These are phyloP conservation scores for Phodopus roborovskii DNA, from an alignment of 2,113 vertebrate species.

Conservation along the genomic window DNA sequence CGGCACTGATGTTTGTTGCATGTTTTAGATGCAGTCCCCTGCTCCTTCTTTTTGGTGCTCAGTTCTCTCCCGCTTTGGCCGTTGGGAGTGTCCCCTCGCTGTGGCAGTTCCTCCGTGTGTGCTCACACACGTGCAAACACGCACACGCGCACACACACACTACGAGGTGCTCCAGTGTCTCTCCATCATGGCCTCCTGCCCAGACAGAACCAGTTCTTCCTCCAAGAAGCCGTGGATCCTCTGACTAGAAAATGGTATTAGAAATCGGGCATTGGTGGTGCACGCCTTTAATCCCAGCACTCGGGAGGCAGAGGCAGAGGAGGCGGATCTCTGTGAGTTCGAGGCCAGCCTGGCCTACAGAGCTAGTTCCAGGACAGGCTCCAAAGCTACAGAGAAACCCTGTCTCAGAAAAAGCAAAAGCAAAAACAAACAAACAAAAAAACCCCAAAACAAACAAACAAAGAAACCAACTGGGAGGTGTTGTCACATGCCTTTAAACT, in stretches of 20 bases:
- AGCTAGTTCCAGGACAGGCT: no score
- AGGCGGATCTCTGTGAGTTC: no score
- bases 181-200: not conserved
- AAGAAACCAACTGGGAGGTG: not conserved
- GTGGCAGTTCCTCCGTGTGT: not conserved
- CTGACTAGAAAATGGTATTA: not conserved
- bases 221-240: not conserved
- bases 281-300: no score
- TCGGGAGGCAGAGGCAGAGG: no score
- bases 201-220: not conserved
- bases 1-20: not conserved
- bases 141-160: no score
- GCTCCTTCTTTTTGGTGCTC: not conserved
- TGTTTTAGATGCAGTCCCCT: not conserved
- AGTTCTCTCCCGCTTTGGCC: not conserved
- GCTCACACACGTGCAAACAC: no score
- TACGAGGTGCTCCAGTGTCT: not conserved
- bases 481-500: not conserved
- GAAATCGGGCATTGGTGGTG: not conserved
- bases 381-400: no score
- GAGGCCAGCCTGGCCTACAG: no score
- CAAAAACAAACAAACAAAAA: no score
- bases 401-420: no score
- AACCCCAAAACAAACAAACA: no score
- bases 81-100: not conserved